Evolutionary conservation across 2,113 vertebrate genomes (phyloP), one percentile per base, ranked within the genome.

Genomic region (Calypte anna): DNA sequence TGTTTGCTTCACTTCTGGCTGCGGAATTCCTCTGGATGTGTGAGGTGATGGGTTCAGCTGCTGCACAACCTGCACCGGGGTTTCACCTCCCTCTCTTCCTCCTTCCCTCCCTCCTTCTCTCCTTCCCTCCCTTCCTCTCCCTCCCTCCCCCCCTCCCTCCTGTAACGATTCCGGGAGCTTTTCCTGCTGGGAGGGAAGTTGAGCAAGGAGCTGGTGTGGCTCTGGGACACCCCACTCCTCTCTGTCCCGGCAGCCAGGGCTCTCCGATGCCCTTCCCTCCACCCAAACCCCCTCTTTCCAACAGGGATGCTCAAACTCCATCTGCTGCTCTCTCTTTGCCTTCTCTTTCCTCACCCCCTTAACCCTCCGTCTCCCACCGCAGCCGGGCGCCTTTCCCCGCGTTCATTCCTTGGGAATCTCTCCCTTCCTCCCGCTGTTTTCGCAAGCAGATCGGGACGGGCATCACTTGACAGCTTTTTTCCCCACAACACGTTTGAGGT

Each of bases 1-100:
- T 11, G 3, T 78, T 54, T 50, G 44, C 58, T 43, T 36, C 12
- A 2, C 27, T 53, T 50, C 24, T 55, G 1, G 2, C 24, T 20
- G 3, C 1, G 0, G 0, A 2, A 8, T 4, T 30, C 3, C 1
- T 36, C 10, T 5, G 57, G 68, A 7, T 1, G 2, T 8, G 25
- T 15, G 15, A 20, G 55, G 31, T 7, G 3, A 54, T 2, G 20
- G 22, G 58, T 46, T 44, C 12, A 18, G 1, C 8, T 3, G 23
- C 33, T 21, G 25, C 31, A 4, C 33, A 12, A 19, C 33, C 66
- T 28, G 50, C 30, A 3, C 4, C 2, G 50, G 46, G 46, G 21
- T 48, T 48, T 48, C 46, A 19, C 46, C 46, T 48, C 46, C 46
- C 44, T 46, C 44, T 18, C 17, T 48, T 40, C 38, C 38, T 40